Base-by-base conservation (phyloP, 2,797 vertebrate genomes). In the Discoglossus pictus region DNA sequence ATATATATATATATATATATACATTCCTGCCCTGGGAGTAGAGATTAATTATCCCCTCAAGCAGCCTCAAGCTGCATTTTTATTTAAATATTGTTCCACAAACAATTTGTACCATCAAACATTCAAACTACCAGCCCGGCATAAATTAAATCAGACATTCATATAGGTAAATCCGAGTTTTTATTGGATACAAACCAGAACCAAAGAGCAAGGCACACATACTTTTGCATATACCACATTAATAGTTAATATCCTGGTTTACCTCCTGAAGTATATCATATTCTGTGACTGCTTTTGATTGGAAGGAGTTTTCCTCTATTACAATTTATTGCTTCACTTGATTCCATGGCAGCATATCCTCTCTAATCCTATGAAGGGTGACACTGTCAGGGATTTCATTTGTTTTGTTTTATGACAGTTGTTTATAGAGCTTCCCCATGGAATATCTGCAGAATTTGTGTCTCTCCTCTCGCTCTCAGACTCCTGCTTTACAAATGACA, bases 341-440 rank as follows among this genome's bases (percentile, higher is more conserved):
- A 52, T n/a, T 43, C 56, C 55, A 61, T 68, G 65, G 65, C 46
- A 53, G 51, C 23, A 56, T 70, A 62, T 70, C 34, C 43, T 50
- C 16, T 10, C 36, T 70, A 70, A 70, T 70, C 59, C 59, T 23
- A 31, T 13, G 15, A 42, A 31, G 12, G 35, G 67, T 70, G 67
- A 56, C 59, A 62, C 16, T 55, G 67, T 63, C 67, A 62, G 43
- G 67, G 15, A 55, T 70, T 70, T 70, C 40, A 70, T 70, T 70
- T 70, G 34, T 62, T 55, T 70, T 47, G 58, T 20, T 69, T 61
- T 62, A 61, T 54, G 31, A 27, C 31, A 36, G 8, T 16, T 47
- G 24, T 55, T 55, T 47, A 48, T 40, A 17, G 6, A 23, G 21
- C 10, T 31, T 39, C 17, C 50, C 50, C n/a, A 7, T 39, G 50